phyloP scores from a whole-genome alignment of 1,140 invertebrate genomes.

The Ips nitidus region DNA sequence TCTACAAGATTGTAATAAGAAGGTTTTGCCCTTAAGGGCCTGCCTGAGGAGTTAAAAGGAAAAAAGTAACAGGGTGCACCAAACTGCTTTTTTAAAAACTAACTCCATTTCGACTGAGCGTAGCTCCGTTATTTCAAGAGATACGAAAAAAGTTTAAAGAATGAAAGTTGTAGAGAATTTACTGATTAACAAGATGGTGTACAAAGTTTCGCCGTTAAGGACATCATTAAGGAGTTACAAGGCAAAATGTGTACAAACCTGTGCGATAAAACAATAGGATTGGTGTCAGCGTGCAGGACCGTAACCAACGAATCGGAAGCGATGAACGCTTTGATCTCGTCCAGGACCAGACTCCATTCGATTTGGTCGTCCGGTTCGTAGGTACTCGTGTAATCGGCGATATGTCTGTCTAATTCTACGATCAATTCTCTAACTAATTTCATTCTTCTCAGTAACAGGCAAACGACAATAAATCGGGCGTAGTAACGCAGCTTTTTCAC shows the following conservation, averaged over 20 bases:
- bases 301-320: constrained; percentile 88
- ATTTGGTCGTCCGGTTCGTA: constrained; percentile 96
- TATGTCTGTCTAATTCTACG: constrained; percentile 85
- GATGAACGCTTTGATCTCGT: constrained; percentile 94
- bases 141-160: no score
- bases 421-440: constrained; percentile 91
- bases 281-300: constrained; percentile 84
- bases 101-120: no score
- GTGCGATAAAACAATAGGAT: constrained; percentile 79
- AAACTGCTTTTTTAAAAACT: no score
- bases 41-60: no score
- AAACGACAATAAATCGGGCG: constrained; percentile 95
- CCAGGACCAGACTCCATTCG: constrained; percentile 92
- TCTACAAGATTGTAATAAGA: no score
- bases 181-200: no score
- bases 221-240: neutral
- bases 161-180: no score
- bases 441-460: constrained; percentile 91
- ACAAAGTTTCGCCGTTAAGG: no score
- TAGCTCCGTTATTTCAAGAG: no score
- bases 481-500: constrained; percentile 97
- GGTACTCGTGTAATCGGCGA: constrained; percentile 91
- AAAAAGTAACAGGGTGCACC: no score
- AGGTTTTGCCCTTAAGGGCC: no score
- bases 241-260: constrained; percentile 57